phyloP scores from a whole-genome alignment of 2,113 vertebrate species.

The Sorex araneus region DNA sequence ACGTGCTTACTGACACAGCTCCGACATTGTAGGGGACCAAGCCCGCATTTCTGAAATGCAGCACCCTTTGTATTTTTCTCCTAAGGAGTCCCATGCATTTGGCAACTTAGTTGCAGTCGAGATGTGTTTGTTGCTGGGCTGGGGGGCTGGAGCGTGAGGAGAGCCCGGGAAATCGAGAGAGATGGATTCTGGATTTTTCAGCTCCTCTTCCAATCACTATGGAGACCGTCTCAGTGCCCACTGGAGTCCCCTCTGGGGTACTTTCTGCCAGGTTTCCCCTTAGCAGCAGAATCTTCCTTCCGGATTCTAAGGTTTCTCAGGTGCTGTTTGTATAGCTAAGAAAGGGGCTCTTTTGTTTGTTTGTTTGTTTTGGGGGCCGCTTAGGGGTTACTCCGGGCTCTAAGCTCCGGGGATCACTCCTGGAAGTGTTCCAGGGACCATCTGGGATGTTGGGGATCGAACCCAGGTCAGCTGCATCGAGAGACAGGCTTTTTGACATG shows the following conservation, averaged over 20 bases:
- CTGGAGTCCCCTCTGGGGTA: neutral
- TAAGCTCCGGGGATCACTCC: too few species aligned
- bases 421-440: too few species aligned
- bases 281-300: neutral
- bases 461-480: neutral
- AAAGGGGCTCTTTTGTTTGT: neutral
- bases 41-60: neutral
- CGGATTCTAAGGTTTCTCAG: neutral
- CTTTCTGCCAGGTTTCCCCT: neutral
- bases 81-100: too few species aligned
- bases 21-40: neutral
- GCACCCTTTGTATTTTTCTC: too few species aligned
- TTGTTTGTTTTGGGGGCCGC: too few species aligned
- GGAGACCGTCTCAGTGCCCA: constrained; percentile 65
- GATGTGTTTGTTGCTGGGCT: neutral
- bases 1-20: neutral
- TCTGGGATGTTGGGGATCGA: too few species aligned
- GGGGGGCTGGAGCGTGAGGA: too few species aligned
- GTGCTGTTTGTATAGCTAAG: neutral
- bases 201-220: constrained; percentile 70
- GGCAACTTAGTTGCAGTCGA: too few species aligned
- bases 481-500: neutral
- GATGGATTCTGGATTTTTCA: constrained; percentile 34
- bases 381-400: too few species aligned
- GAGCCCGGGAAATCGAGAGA: neutral